phyloP scores from a whole-genome alignment of 2,888 invertebrate species.

The Drosophila atripex region DNA sequence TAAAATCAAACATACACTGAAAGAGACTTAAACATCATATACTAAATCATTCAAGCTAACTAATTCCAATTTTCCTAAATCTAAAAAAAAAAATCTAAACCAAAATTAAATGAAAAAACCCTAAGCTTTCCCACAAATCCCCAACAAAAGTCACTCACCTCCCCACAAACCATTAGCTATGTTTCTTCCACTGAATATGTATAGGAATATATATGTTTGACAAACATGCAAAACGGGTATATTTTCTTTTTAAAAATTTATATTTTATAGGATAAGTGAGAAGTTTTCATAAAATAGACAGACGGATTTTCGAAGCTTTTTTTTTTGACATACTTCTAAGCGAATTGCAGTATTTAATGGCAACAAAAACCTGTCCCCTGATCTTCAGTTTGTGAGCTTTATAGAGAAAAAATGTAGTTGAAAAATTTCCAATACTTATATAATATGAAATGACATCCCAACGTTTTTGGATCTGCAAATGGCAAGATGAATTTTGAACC shows the following conservation, averaged over 20 bases:
- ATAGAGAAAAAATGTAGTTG: slow-evolving; percentile 43
- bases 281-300: slow-evolving; percentile 31
- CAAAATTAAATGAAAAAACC: slow-evolving; percentile 29
- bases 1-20: slow-evolving; percentile 42
- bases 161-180: slow-evolving; percentile 50
- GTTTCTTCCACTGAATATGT: slow-evolving; percentile 65
- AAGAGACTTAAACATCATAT: slow-evolving; percentile 49
- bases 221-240: slow-evolving; percentile 64
- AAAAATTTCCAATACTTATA: slow-evolving; percentile 10
- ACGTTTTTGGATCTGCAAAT: slow-evolving; percentile 25
- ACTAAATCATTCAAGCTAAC: slow-evolving; percentile 63
- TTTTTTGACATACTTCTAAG: slow-evolving; percentile 42
- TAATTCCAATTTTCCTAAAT: slow-evolving; percentile 60
- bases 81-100: slow-evolving; percentile 41
- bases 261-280: slow-evolving; percentile 63
- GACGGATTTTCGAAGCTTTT: slow-evolving; percentile 40
- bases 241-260: slow-evolving; percentile 64
- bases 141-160: slow-evolving; percentile 21
- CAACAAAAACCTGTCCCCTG: slow-evolving; percentile 16
- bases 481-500: slow-evolving; percentile 23
- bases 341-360: slow-evolving; percentile 49
- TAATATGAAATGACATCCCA: slow-evolving; percentile 25
- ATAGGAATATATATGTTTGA: slow-evolving; percentile 27
- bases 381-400: slow-evolving; percentile 59
- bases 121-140: slow-evolving; percentile 29